Evolutionary conservation across 2,888 invertebrate species (phyloP), one percentile per base, ranked within the genome.

Genomic region (Drosophila formosana): DNA sequence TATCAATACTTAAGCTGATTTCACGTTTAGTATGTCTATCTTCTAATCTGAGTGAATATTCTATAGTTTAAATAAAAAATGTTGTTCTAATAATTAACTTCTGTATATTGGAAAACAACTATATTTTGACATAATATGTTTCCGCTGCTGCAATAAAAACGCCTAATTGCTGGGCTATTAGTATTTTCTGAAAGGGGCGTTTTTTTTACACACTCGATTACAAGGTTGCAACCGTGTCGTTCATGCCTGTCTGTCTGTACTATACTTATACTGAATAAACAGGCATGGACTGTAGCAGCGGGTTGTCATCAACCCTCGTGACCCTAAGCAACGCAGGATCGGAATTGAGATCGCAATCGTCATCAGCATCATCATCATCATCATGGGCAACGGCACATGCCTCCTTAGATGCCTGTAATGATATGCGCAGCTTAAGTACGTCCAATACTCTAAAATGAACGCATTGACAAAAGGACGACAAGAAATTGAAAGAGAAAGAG

Each of bases 91-190:
- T 18, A 41, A 18, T 41, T 41, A 41, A 13, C 18, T 41, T 25
- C 4, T 23, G 4, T 23, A 25, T 45, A 45, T 45, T 11, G 3
- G 4, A 45, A 23, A 43, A 11, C 3, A 62, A 75, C 43, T 62
- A 41, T 70, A 64, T 77, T 73, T 68, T 57, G 66, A 75, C 62
- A 75, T 75, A 82, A 66, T 74, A 55, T 64, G 57, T 68, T 68
- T 63, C 62, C 37, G 28, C 53, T 64, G 57, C 61, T 66, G 47
- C 56, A 81, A 66, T 70, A 81, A 49, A 73, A 67, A 70, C 58
- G 51, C 55, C 67, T 88, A 88, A 83, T 83, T 88, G 82, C 61
- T 46, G 43, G 46, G 56, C 85, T 77, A 88, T 84, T 83, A 84
- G 69, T 46, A 60, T 51, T 68, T 57, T 57, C 39, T 50, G 53